Base-by-base conservation (phyloP, 2,113 vertebrate genomes). In the Pithys albifrons region DNA sequence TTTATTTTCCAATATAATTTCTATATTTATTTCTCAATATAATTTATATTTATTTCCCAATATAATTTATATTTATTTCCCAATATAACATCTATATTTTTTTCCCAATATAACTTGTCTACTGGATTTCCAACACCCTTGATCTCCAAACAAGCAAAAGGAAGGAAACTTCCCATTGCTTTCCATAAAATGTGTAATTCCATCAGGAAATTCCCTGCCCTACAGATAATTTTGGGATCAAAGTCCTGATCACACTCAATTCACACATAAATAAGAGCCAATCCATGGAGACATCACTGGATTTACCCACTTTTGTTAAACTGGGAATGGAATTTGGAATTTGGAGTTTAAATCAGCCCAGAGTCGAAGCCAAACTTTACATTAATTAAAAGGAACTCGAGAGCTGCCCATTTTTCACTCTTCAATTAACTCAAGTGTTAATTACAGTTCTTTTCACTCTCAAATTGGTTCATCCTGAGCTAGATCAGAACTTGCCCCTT, bases 261-360 rank as follows among this genome's bases (percentile, higher is more conserved):
- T 67, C 61, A 1, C 3, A 4, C 20, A 10, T 3, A 48, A 19
- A 0, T 9, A n/a, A 29, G 2, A 12, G 4, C 9, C 23, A 41
- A 20, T 23, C 61, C 37, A 39, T 12, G 7, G 39, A 43, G 71
- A 45, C 13, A 37, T 11, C 31, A 31, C 25, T 43, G 49, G 65
- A 17, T 65, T 91, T 89, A 29, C 10, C 14, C 16, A 37, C 18
- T 18, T 87, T n/a, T 29, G 29, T 62, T 29, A 76, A 80, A 51
- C 27, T 22, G 24, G n/a, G 41, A 33, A 35, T 57, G 33, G 55
- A 22, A 52, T 49, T 46, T 52, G 55, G 48, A 29, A 79, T n/a
- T 35, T 33, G 46, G 13, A 25, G 11, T 31, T 70, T 27, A 57
- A 79, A 85, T 18, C 18, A 22, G 23, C 29, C 27, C 7, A 22